phyloP scores from a whole-genome alignment of 2,888 invertebrate genomes.

The Cotesia congregata region DNA sequence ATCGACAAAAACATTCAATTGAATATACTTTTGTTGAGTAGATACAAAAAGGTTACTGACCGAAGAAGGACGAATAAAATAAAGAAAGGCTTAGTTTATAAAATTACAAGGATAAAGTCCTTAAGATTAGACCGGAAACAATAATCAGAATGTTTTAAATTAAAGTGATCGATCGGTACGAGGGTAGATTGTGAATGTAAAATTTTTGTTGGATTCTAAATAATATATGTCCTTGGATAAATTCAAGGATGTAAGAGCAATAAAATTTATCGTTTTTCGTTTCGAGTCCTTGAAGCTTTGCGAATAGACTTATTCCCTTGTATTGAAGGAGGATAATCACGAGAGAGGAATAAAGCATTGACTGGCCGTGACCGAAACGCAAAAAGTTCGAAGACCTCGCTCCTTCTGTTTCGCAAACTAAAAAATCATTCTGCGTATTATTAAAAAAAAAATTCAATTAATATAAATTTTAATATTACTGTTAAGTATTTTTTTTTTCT shows the following conservation, averaged over 20 bases:
- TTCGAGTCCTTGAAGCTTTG: neutral
- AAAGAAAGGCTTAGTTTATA: conserved; percentile 20
- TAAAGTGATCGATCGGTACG: conserved; percentile 11
- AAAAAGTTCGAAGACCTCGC: conserved; percentile 46
- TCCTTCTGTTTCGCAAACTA: conserved; percentile 10
- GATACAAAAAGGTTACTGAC: conserved; percentile 57
- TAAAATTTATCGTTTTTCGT: conserved; percentile 1
- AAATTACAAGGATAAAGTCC: conserved; percentile 13
- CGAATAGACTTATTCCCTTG: neutral
- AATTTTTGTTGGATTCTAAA: conserved; percentile 9
- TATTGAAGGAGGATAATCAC: conserved; percentile 15
- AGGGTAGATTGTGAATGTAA: neutral
- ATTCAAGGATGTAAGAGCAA: conserved; percentile 15
- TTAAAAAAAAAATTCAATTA: neutral
- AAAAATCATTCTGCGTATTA: neutral
- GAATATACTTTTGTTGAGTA: too few species aligned
- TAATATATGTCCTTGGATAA: conserved; percentile 19
- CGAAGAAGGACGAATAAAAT: conserved; percentile 59
- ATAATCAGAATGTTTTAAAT: conserved; percentile 3
- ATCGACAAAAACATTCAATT: too few species aligned
- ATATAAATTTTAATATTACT: too few species aligned
- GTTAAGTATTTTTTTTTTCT: too few species aligned
- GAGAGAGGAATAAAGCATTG: conserved; percentile 34
- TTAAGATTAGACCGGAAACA: conserved; percentile 19
- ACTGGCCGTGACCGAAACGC: conserved; percentile 49